phyloP scores from a whole-genome alignment of 2,113 vertebrate genomes.

The Tyrannus savana region DNA sequence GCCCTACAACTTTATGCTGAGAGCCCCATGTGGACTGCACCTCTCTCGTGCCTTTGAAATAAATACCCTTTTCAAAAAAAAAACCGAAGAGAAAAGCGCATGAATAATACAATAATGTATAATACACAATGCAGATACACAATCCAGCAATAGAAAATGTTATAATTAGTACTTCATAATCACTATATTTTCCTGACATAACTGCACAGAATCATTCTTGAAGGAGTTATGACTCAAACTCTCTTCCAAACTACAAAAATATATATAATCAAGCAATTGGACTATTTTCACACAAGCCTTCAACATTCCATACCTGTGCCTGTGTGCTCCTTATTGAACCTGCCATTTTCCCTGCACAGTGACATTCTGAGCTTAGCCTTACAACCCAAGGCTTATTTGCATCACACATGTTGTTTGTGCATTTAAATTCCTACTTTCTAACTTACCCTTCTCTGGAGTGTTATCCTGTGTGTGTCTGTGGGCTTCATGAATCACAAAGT shows the following conservation, averaged over 20 bases:
- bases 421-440: background rate
- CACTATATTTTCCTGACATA: background rate
- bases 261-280: background rate
- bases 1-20: background rate
- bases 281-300: background rate
- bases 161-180: background rate
- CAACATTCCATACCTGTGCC: background rate
- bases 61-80: background rate
- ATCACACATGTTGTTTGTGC: background rate
- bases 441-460: background rate
- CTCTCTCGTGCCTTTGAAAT: constrained; percentile 7
- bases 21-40: background rate
- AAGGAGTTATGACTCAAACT: constrained; percentile 7
- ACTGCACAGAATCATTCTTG: background rate
- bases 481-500: background rate
- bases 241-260: background rate
- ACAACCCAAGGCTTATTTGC: background rate
- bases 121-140: background rate
- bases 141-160: background rate
- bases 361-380: background rate
- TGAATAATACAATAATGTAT: constrained; percentile 15
- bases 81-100: background rate
- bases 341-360: background rate
- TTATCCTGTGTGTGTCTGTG: background rate
- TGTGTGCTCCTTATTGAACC: background rate